Evolutionary conservation across 2,797 vertebrate species (phyloP), one percentile per base, ranked within the genome.

Genomic region (Labroides dimidiatus): DNA sequence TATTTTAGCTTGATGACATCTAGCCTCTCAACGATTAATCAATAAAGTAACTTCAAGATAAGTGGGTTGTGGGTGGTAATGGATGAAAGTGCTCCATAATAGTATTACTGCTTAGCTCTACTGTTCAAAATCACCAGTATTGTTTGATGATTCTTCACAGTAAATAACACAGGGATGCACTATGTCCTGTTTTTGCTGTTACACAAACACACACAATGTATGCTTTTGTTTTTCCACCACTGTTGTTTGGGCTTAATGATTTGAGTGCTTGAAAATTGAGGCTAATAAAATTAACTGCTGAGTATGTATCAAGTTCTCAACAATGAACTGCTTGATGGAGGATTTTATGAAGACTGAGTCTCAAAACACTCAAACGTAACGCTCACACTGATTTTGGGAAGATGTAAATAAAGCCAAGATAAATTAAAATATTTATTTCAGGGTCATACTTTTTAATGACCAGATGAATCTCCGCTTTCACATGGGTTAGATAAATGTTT

Each of bases 31-130:
- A 12, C 27, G 47, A 61, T 21, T 43, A 80, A 91, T 90, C 89
- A 86, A 91, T 91, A 88, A 48, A 45, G 52, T 49, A 78, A 65
- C 85, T 81, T 54, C 54, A 81, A 56, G 90, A 80, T 77, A 69
- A 88, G 81, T 65, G 77, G 78, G 59, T 68, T 86, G 87, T 69
- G 87, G 86, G 65, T 77, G 45, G 64, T 92, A 90, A 92, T 92
- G 89, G 89, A 89, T 70, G 84, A 49, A 89, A 92, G 84, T 87
- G 80, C 68, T 77, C 71, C 19, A 59, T 90, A 83, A 89, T 76
- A 80, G 87, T 79, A 84, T 51, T 71, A 66, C 70, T 54, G 54
- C 59, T 58, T 64, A 71, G 50, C 56, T 64, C 23, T 39, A 45
- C 27, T 16, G 66, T 61, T 58, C 48, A 76, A 72, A 84, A 70